These are phyloP conservation scores for Apus apus DNA, from an alignment of 2,113 vertebrate genomes.

Conservation along the genomic window DNA sequence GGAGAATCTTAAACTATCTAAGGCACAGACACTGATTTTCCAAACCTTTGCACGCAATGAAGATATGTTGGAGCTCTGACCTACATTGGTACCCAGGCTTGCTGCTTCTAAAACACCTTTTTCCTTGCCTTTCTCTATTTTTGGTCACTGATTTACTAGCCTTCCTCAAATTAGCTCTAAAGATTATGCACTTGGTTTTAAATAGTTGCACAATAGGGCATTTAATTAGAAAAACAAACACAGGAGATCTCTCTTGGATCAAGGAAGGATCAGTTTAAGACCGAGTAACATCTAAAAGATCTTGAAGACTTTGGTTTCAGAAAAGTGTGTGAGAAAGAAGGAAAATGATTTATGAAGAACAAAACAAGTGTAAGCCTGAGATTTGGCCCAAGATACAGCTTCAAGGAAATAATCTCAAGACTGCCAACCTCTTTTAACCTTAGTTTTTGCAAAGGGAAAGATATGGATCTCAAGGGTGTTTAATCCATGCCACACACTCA, in stretches of 20 bases:
- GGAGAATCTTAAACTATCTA: neutral
- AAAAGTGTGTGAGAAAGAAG: neutral
- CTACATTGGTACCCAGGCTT: neutral
- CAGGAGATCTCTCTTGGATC: neutral
- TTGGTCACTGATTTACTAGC: neutral
- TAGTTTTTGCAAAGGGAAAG: neutral
- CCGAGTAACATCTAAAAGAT: neutral
- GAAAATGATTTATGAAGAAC: neutral
- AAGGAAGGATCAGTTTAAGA: neutral
- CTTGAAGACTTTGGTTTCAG: neutral
- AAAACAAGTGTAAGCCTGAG: neutral
- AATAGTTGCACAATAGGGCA: neutral
- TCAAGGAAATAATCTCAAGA: neutral
- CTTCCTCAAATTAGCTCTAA: neutral
- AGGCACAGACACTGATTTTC: neutral
- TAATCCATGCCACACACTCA: neutral
- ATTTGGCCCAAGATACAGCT: neutral
- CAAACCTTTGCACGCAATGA: neutral
- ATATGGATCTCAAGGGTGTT: neutral
- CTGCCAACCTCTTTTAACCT: neutral
- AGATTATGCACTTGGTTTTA: neutral
- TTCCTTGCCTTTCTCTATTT: neutral
- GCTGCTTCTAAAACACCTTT: neutral
- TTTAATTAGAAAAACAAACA: neutral
- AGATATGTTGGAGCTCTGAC: neutral